Evolutionary conservation across 1,140 invertebrate genomes (phyloP).

Genomic region (Zaprionus capensis): DNA sequence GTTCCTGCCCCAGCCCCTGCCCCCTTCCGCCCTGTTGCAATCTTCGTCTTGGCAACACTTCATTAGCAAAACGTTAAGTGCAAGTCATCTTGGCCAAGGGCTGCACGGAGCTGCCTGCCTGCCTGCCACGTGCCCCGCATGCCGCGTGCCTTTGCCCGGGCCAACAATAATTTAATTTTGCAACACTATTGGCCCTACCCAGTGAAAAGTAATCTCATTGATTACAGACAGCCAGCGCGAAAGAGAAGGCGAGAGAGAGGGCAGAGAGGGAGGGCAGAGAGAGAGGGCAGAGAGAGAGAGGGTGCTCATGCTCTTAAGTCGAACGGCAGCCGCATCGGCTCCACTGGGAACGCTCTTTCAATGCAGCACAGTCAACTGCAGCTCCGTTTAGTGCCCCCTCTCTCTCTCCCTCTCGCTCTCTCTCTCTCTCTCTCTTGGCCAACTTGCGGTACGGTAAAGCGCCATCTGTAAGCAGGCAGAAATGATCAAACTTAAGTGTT

Average conservation of each 20-base stretch:
- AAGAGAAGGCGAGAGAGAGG: not conserved
- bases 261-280: not conserved
- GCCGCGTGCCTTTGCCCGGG: constrained; percentile 6
- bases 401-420: not conserved
- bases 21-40: constrained; percentile 6
- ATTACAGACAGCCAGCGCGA: constrained; percentile 52
- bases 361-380: not conserved
- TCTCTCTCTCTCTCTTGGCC: not conserved
- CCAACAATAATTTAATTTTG: constrained; percentile 79
- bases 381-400: not conserved
- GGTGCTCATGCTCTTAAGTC: not conserved
- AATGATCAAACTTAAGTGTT: not conserved
- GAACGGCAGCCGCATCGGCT: not conserved
- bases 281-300: not conserved
- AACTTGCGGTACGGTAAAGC: not conserved
- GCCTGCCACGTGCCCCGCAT: not conserved
- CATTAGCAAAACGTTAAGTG: constrained; percentile 73
- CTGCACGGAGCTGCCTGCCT: constrained; percentile 12
- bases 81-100: constrained; percentile 20
- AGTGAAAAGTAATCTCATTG: constrained; percentile 79
- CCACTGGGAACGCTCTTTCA: not conserved
- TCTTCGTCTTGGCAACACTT: constrained; percentile 68
- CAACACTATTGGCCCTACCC: constrained; percentile 73
- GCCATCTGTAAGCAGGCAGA: not conserved
- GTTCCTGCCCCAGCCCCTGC: not conserved